These are phyloP conservation scores for Archaeoteleia sp. DNA, from an alignment of 2,888 invertebrate species.

Conservation along the genomic window DNA sequence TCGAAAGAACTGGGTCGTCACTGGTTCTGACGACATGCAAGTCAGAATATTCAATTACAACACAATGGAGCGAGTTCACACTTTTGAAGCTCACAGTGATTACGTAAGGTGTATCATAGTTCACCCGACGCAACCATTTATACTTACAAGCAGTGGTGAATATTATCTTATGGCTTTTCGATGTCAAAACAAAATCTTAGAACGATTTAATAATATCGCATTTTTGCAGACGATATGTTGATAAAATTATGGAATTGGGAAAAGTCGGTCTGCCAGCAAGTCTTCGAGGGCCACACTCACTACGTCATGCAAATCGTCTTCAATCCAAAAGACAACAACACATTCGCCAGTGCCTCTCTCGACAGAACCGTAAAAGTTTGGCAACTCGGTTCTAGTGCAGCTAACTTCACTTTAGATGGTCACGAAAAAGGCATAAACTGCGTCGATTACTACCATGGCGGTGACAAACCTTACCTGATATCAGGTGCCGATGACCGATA, in stretches of 20 bases:
- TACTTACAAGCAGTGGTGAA: conserved; percentile 95
- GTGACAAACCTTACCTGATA: conserved; percentile 98
- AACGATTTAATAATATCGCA: no score
- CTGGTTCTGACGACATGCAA: conserved; percentile 97
- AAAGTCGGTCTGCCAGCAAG: conserved; percentile 95
- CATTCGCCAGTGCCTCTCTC: conserved; percentile 98
- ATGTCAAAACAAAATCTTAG: conserved; percentile 1
- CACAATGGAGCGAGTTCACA: conserved; percentile 95
- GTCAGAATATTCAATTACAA: conserved; percentile 99
- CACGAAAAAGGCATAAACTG: conserved; percentile 99
- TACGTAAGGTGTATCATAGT: conserved; percentile 97
- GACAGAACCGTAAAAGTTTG: conserved; percentile 99
- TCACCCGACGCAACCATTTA: conserved; percentile 97
- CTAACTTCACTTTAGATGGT: conserved; percentile 98
- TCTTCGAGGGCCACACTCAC: conserved; percentile 99
- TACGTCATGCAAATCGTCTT: conserved; percentile 99
- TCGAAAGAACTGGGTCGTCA: conserved; percentile 98
- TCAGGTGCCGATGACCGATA: conserved; percentile 98
- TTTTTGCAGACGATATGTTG: conserved; percentile 91
- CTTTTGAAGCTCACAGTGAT: conserved; percentile 99
- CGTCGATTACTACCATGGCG: conserved; percentile 99
- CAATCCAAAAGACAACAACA: conserved; percentile 99
- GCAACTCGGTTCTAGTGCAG: conserved; percentile 97
- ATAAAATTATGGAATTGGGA: conserved; percentile 99
- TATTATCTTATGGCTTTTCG: neutral